A percentile compares a stretch with the other conserved stretches of the same genome.
phyloP scores from a whole-genome alignment of 64 coral and sea anemone genomes.

The Stylophora pistillata region DNA sequence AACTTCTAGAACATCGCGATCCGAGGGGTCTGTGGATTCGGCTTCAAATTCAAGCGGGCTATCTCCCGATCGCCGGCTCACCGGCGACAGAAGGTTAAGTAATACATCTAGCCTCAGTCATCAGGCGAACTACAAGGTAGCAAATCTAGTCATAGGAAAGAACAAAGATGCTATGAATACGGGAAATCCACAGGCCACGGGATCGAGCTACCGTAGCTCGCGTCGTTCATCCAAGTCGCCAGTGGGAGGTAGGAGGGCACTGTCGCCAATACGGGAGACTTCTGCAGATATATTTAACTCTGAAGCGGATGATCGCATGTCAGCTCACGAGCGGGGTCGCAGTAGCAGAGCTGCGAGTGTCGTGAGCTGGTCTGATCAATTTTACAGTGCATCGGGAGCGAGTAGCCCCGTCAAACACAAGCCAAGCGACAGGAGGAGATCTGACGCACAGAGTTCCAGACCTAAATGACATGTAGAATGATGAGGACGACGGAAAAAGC shows the following conservation, averaged over 20 bases:
- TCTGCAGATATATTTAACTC: conserved; percentile 56
- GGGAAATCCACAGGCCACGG: conserved; percentile 55
- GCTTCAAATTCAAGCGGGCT: conserved; percentile 58
- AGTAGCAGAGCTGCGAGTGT: conserved; percentile 64
- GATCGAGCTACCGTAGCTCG: conserved; percentile 21
- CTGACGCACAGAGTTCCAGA: conserved; percentile 36
- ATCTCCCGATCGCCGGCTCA: conserved; percentile 33
- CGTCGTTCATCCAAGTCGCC: conserved; percentile 81
- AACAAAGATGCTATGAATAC: conserved; percentile 70
- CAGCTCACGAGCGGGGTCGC: conserved; percentile 30
- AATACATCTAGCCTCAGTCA: conserved; percentile 66
- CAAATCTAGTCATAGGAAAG: conserved; percentile 95
- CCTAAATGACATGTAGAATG: conserved; percentile 33
- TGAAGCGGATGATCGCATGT: conserved; percentile 48
- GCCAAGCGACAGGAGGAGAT: conserved; percentile 46
- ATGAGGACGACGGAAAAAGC: background rate
- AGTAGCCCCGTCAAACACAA: conserved; percentile 68
- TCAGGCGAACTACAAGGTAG: conserved; percentile 96
- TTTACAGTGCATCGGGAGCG: conserved; percentile 36
- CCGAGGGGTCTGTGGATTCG: conserved; percentile 41
- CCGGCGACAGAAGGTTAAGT: conserved; percentile 39
- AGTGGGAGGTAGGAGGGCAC: conserved; percentile 73
- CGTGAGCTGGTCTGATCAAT: conserved; percentile 76
- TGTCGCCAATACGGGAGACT: conserved; percentile 91
- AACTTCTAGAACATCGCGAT: conserved; percentile 38